Evolutionary conservation across 2,888 invertebrate genomes (phyloP).

Genomic region (Slavum lentiscoides): DNA sequence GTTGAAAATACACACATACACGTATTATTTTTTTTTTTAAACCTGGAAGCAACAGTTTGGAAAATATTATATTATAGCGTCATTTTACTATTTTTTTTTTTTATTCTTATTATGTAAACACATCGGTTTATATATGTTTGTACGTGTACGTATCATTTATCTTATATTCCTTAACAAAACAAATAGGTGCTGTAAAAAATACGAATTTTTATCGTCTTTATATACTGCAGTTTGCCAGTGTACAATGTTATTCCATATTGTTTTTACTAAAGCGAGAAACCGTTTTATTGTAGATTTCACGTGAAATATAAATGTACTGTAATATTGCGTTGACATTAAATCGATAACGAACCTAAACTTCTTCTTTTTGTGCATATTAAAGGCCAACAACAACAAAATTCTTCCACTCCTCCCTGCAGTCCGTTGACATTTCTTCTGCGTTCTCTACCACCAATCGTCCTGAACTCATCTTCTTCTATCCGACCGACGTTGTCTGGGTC

Average conservation of each 20-base stretch:
- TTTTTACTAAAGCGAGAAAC: not conserved
- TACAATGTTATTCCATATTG: not conserved
- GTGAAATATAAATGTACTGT: not conserved
- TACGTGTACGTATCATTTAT: constrained; percentile 4
- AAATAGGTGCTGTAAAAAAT: constrained; percentile 20
- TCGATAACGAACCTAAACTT: no score
- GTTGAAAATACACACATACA: constrained; percentile 12
- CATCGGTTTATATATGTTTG: not conserved
- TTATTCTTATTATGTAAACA: constrained; percentile 3
- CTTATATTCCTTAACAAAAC: constrained; percentile 15
- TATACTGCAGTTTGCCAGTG: no score
- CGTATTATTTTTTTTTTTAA: not conserved
- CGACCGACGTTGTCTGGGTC: no score
- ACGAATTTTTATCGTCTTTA: constrained; percentile 8
- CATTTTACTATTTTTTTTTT: constrained; percentile 18
- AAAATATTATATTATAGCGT: constrained; percentile 10
- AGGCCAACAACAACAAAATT: no score
- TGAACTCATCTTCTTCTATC: no score
- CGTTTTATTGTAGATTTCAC: not conserved
- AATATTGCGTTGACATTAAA: no score
- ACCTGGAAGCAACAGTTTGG: constrained; percentile 37
- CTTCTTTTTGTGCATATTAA: no score
- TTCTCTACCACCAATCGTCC: no score
- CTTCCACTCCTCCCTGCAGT: no score
- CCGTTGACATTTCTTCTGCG: no score